phyloP scores from a whole-genome alignment of 2,888 invertebrate genomes.

The Phania funesta region DNA sequence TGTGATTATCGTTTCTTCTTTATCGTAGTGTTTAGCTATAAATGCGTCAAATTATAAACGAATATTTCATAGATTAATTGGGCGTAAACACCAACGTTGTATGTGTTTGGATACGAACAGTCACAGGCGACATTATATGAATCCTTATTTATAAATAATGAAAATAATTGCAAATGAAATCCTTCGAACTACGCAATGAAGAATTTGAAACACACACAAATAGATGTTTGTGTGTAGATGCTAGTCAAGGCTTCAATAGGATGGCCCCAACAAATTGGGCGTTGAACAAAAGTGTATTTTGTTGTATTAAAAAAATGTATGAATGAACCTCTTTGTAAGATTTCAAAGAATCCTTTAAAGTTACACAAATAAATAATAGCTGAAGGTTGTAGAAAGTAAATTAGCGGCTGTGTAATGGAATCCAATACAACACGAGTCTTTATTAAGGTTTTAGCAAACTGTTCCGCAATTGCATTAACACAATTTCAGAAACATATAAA shows the following conservation, averaged over 20 bases:
- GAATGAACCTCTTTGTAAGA: too few relatives aligned
- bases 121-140: not conserved
- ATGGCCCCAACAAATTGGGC: not conserved
- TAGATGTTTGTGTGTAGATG: not conserved
- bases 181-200: constrained; percentile 13
- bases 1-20: constrained; percentile 53
- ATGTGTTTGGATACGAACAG: not conserved
- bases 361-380: too few relatives aligned
- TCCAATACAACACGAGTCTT: too few relatives aligned
- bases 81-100: constrained; percentile 74
- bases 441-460: too few relatives aligned
- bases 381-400: too few relatives aligned
- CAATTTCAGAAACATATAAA: too few relatives aligned
- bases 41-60: constrained; percentile 77
- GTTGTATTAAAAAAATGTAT: too few relatives aligned
- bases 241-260: not conserved
- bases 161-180: constrained; percentile 34
- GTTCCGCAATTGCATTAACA: too few relatives aligned
- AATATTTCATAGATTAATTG: constrained; percentile 79
- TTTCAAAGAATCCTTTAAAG: too few relatives aligned
- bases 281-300: too few relatives aligned
- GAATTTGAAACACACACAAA: constrained; percentile 1
- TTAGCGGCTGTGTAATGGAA: too few relatives aligned
- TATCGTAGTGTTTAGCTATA: constrained; percentile 69
- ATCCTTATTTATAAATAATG: constrained; percentile 3